Percentiles rank a stretch among this genome's conserved stretches.
Evolutionary conservation across 1,140 invertebrate species (phyloP).

Genomic region (Nephila pilipes): DNA sequence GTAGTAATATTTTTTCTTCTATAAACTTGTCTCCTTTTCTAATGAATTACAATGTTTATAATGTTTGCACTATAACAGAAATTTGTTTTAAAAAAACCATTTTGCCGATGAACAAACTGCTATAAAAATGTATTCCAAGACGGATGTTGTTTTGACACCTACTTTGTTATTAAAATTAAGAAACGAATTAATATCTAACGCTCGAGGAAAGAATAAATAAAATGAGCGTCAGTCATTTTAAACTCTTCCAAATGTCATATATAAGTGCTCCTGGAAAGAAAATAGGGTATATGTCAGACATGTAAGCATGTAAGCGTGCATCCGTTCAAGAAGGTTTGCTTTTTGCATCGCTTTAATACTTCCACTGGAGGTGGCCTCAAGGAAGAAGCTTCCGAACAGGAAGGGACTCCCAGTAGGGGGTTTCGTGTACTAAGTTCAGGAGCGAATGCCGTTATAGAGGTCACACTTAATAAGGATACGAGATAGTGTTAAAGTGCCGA

Average conservation of each 20-base stretch:
- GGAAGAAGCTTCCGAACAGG: conserved; percentile 39
- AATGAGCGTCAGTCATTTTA: neutral
- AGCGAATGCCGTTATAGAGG: conserved; percentile 36
- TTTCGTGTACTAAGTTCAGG: conserved; percentile 50
- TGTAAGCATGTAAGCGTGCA: neutral
- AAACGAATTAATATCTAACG: neutral
- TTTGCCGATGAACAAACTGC: neutral
- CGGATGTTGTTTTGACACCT: neutral
- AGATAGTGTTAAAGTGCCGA: conserved; percentile 33
- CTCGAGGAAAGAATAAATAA: neutral
- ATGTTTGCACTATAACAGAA: neutral
- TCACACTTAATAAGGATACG: conserved; percentile 65
- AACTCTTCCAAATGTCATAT: neutral
- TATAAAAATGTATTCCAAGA: neutral
- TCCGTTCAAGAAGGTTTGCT: neutral
- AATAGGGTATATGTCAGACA: neutral
- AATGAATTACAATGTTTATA: too few relatives aligned
- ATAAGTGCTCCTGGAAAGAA: neutral
- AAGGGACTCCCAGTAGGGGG: conserved; percentile 32
- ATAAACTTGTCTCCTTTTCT: too few relatives aligned
- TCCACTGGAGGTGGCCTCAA: neutral
- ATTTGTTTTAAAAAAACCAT: neutral
- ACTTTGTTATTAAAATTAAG: neutral
- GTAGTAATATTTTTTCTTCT: too few relatives aligned
- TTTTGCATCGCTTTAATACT: neutral